Evolutionary conservation across 2,113 vertebrate genomes (phyloP).

Genomic region (Eudyptes chrysolophus): DNA sequence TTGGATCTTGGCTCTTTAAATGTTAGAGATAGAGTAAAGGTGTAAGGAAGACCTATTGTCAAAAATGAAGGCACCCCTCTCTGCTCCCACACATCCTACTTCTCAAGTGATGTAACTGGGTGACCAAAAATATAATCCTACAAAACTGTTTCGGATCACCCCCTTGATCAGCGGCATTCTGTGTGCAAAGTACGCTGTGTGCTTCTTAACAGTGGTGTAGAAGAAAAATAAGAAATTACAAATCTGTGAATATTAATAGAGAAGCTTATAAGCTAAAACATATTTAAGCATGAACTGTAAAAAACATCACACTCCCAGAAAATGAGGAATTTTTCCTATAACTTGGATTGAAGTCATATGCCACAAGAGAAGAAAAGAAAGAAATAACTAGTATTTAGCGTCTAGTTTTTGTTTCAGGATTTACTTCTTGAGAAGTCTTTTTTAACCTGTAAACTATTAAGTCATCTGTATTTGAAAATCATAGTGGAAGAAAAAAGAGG

Average conservation of each 20-base stretch:
- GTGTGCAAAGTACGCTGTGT: neutral
- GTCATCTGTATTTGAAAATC: neutral
- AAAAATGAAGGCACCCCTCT: neutral
- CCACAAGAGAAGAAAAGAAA: neutral
- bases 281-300: neutral
- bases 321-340: neutral
- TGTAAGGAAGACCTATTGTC: too few relatives aligned
- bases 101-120: neutral
- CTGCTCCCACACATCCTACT: neutral
- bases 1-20: neutral
- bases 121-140: neutral
- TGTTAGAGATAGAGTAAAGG: too few relatives aligned
- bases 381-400: neutral
- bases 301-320: neutral
- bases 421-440: neutral
- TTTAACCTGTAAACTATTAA: neutral
- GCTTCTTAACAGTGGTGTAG: neutral
- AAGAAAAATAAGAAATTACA: neutral
- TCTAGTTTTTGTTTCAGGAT: neutral
- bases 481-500: neutral
- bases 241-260: neutral
- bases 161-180: neutral
- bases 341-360: neutral
- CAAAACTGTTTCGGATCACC: neutral
- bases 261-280: neutral